Conservation (phyloP, 2,113 vertebrate species). For the Glaucomys volans region DNA sequence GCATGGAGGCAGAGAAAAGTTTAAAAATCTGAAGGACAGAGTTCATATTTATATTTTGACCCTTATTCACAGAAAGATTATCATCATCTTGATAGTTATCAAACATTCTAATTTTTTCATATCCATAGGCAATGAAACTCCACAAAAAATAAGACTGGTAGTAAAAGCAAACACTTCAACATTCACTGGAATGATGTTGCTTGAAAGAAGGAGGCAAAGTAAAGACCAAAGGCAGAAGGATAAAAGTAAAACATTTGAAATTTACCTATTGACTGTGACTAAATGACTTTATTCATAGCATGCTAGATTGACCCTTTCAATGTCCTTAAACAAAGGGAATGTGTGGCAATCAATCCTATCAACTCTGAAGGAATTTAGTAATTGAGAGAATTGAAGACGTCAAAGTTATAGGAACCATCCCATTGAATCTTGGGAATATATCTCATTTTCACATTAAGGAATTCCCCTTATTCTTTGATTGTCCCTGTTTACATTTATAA, state of each 20-base stretch:
- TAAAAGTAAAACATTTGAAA: not conserved
- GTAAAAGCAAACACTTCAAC: constrained; percentile 51
- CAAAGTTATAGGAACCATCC: not conserved
- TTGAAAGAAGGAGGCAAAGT: not conserved
- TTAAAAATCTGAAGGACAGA: constrained; percentile 48
- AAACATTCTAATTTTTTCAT: constrained; percentile 11
- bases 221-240: constrained; percentile 53
- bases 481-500: not conserved
- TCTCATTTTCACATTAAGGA: not conserved
- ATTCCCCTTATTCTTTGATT: not conserved
- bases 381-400: constrained; percentile 16
- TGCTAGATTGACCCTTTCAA: not conserved
- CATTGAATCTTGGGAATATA: constrained; percentile 4
- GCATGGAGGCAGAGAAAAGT: not conserved
- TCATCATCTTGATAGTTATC: not conserved
- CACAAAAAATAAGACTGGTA: constrained; percentile 17
- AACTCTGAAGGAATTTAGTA: not conserved
- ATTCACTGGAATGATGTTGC: not conserved
- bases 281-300: constrained; percentile 34
- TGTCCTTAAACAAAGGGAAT: not conserved
- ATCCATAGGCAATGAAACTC: not conserved
- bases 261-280: not conserved
- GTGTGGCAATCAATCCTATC: not conserved
- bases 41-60: constrained; percentile 49
- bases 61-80: constrained; percentile 57